phyloP scores from a whole-genome alignment of 2,888 invertebrate species.

The Dermolepida albohirtum region DNA sequence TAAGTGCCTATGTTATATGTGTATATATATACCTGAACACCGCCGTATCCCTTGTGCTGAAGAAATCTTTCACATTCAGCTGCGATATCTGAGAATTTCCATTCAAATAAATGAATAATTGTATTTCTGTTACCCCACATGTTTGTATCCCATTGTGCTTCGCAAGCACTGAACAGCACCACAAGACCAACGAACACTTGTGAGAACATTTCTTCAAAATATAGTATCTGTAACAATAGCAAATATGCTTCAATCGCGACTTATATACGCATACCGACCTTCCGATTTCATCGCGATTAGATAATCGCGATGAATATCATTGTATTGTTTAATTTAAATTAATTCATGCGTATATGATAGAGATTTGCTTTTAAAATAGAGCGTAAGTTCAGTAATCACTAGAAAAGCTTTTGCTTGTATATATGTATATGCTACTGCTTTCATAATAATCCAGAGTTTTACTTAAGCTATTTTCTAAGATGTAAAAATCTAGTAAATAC shows the following conservation, averaged over 20 bases:
- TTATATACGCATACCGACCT: no score
- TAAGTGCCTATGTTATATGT: not conserved
- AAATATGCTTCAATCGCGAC: not conserved
- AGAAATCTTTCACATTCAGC: slow-evolving; percentile 84
- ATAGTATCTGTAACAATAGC: not conserved
- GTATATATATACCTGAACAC: slow-evolving; percentile 72
- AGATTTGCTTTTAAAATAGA: no score
- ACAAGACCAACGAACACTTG: not conserved
- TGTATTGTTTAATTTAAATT: no score
- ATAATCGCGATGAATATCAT: no score
- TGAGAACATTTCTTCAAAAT: not conserved
- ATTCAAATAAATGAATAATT: slow-evolving; percentile 84
- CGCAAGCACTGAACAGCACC: not conserved
- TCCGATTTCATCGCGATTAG: no score
- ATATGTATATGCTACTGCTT: no score
- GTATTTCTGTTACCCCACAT: slow-evolving; percentile 63
- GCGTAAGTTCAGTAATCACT: no score
- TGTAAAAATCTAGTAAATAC: no score
- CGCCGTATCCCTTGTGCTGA: slow-evolving; percentile 78
- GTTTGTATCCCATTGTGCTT: slow-evolving; percentile 15
- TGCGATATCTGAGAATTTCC: slow-evolving; percentile 86
- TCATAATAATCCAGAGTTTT: no score
- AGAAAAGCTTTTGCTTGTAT: no score
- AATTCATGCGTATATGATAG: no score
- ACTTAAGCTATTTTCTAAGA: no score